Percentiles rank a stretch among this genome's conserved stretches.
Conservation (phyloP, 1,140 invertebrate genomes). For the Papilio machaon region DNA sequence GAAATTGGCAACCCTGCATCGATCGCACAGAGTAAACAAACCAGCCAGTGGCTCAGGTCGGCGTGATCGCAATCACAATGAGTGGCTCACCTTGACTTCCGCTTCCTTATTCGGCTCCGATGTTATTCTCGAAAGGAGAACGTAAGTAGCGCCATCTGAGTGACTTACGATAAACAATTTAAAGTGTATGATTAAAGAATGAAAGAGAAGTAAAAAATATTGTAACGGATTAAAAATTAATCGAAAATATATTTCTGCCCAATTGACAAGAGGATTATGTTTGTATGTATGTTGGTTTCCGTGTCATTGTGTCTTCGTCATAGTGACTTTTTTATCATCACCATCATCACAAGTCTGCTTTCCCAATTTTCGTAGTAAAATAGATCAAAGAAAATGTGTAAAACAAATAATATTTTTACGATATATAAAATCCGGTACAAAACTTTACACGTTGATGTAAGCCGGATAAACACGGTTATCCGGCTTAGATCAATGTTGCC, state of each 20-base stretch:
- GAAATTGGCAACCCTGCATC: slow-evolving; percentile 4
- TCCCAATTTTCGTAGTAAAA: too few relatives aligned
- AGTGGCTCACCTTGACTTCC: slow-evolving; percentile 28
- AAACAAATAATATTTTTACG: background rate
- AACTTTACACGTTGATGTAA: background rate
- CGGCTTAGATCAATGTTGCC: slow-evolving; percentile 7
- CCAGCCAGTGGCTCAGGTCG: background rate
- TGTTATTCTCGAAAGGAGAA: slow-evolving; percentile 17
- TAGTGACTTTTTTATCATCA: too few relatives aligned
- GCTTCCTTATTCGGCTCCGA: slow-evolving; percentile 20
- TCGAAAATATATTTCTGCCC: too few relatives aligned
- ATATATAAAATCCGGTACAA: background rate
- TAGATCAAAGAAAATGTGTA: background rate
- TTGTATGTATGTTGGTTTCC: too few relatives aligned
- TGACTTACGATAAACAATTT: background rate
- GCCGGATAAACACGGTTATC: slow-evolving; percentile 8
- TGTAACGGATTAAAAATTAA: too few relatives aligned
- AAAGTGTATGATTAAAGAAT: background rate
- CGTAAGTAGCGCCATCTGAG: slow-evolving; percentile 14
- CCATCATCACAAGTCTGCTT: too few relatives aligned
- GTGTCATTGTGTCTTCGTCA: too few relatives aligned
- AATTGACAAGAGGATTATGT: too few relatives aligned
- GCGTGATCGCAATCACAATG: slow-evolving; percentile 29
- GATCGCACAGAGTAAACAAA: slow-evolving; percentile 22
- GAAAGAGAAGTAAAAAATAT: too few relatives aligned